Evolutionary conservation across 2,113 vertebrate genomes (phyloP).

Genomic region (Cynocephalus volans): DNA sequence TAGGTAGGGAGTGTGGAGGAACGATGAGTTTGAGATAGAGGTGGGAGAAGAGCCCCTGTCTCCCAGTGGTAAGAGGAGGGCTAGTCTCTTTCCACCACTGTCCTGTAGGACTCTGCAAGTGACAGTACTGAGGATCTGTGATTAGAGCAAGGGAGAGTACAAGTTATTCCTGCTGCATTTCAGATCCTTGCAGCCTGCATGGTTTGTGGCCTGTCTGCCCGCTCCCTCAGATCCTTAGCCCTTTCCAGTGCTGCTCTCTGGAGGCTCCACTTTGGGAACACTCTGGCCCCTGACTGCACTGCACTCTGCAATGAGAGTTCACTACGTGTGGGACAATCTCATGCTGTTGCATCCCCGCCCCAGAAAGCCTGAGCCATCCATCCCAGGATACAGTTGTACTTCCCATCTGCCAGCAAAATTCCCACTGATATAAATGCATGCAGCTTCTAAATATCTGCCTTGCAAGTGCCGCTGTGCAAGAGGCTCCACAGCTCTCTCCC

Average conservation of each 20-base stretch:
- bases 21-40: neutral
- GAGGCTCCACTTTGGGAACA: neutral
- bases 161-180: neutral
- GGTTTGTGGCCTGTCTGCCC: neutral
- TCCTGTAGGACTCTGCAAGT: neutral
- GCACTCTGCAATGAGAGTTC: neutral
- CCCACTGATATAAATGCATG: neutral
- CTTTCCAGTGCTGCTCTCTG: neutral
- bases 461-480: neutral
- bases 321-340: neutral
- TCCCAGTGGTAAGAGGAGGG: neutral
- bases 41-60: neutral
- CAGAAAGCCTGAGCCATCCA: neutral
- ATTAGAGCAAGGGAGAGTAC: neutral
- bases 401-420: slow-evolving; percentile 6
- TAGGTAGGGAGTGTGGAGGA: neutral
- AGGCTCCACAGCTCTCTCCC: neutral
- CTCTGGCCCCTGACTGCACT: neutral
- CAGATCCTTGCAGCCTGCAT: neutral
- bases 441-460: neutral
- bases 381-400: neutral
- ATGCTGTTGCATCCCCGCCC: neutral
- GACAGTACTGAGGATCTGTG: neutral
- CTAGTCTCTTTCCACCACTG: neutral
- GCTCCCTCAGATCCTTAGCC: neutral